Percentiles rank a stretch among this genome's conserved stretches.
These are phyloP conservation scores for Hyla sarda DNA, from an alignment of 2,113 vertebrate genomes.

Conservation along the genomic window DNA sequence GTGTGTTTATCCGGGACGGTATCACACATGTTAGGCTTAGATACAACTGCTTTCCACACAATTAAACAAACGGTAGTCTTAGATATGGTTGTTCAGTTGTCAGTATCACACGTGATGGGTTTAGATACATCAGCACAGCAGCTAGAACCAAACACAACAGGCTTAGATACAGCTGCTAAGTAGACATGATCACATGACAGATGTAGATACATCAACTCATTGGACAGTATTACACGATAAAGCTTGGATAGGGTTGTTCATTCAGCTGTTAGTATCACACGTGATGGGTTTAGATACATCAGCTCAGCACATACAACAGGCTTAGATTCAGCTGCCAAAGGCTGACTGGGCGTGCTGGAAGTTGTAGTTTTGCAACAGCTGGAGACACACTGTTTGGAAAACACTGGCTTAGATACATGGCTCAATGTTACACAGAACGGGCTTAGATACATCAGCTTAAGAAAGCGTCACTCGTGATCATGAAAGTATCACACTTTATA, in stretches of 20 bases:
- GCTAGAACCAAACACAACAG: background rate
- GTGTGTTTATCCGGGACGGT: background rate
- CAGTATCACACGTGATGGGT: background rate
- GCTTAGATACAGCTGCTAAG: background rate
- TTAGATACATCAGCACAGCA: background rate
- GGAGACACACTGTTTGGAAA: too few relatives aligned
- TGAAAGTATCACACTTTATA: background rate
- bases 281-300: background rate
- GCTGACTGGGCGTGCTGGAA: too few relatives aligned
- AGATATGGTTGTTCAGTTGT: background rate
- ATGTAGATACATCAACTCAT: background rate
- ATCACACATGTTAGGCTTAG: background rate
- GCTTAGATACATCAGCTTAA: background rate
- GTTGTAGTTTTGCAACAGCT: too few relatives aligned
- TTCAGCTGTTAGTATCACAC: background rate
- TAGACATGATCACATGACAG: background rate
- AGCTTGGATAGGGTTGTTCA: background rate
- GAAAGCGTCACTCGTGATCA: too few relatives aligned
- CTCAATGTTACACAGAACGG: background rate
- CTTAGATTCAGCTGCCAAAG: too few relatives aligned
- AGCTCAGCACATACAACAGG: background rate
- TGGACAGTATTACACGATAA: background rate
- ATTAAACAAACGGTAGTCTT: background rate
- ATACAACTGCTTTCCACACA: background rate
- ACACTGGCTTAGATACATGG: too few relatives aligned